phyloP scores from a whole-genome alignment of 2,797 vertebrate genomes.

The Natrix natrix region DNA sequence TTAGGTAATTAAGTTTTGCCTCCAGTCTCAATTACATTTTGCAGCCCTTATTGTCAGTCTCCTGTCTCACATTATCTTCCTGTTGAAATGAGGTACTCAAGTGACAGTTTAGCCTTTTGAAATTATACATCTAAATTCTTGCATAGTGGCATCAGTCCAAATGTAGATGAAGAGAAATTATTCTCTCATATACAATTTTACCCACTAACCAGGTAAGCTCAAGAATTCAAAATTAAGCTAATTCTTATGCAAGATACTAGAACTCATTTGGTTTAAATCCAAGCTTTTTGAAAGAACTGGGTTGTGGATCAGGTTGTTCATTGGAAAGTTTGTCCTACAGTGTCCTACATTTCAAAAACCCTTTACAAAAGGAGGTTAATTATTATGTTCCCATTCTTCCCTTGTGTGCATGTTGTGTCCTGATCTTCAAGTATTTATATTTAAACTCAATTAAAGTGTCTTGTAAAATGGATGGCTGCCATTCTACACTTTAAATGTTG shows the following conservation, averaged over 20 bases:
- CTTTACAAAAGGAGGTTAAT: constrained; percentile 20
- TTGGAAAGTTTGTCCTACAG: constrained; percentile 15
- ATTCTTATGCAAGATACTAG: constrained; percentile 20
- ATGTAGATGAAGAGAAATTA: constrained; percentile 22
- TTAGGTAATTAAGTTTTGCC: constrained; percentile 44
- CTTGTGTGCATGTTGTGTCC: neutral
- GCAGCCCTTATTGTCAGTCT: constrained; percentile 39
- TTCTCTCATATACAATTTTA: constrained; percentile 11
- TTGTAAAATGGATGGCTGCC: constrained; percentile 2
- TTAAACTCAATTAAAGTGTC: constrained; percentile 1
- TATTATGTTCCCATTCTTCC: constrained; percentile 18
- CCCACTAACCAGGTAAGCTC: constrained; percentile 3
- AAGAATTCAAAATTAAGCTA: constrained; percentile 13
- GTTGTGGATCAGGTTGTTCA: constrained; percentile 4
- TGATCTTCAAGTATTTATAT: constrained; percentile 10
- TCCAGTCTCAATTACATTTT: constrained; percentile 33
- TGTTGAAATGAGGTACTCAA: constrained; percentile 27
- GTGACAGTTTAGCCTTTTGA: constrained; percentile 39
- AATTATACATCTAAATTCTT: constrained; percentile 36
- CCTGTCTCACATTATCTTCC: neutral
- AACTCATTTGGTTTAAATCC: constrained; percentile 21
- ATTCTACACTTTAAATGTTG: neutral
- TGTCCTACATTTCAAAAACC: constrained; percentile 26
- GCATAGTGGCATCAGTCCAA: neutral
- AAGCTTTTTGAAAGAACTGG: constrained; percentile 20